phyloP scores from a whole-genome alignment of 2,113 vertebrate genomes.

The Dinomys branickii region DNA sequence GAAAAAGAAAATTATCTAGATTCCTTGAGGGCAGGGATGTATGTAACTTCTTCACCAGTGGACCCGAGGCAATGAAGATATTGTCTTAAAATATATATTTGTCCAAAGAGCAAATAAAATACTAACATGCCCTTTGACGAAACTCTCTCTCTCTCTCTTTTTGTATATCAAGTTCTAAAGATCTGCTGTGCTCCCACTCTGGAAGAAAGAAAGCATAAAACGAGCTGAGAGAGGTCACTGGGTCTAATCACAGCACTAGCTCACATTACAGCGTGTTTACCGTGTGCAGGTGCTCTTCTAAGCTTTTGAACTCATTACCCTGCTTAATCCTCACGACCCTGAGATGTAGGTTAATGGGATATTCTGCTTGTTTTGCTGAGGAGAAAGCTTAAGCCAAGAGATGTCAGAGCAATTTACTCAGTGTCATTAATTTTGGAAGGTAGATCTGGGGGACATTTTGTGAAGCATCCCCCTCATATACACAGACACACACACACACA shows the following conservation, averaged over 20 bases:
- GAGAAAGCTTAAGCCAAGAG: not conserved
- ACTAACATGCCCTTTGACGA: not conserved
- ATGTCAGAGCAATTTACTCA: not conserved
- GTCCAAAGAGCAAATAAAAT: not conserved
- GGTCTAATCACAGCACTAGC: not conserved
- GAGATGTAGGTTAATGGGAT: not conserved
- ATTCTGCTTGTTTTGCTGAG: constrained; percentile 33
- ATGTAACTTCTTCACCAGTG: not conserved
- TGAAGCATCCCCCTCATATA: not conserved
- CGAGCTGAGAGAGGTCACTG: not conserved
- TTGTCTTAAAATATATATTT: not conserved
- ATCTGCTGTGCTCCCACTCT: not conserved
- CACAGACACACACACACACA: not conserved
- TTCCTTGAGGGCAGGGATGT: not conserved
- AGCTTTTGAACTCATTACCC: not conserved
- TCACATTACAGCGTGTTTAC: not conserved
- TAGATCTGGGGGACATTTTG: not conserved
- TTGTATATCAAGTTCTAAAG: constrained; percentile 10
- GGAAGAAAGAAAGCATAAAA: not conserved
- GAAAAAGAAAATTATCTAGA: not conserved
- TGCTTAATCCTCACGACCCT: not conserved
- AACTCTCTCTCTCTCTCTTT: not conserved
- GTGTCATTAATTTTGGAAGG: not conserved
- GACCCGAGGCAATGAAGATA: not conserved
- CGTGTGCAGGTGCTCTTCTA: not conserved